Evolutionary conservation across 2,113 vertebrate genomes (phyloP).

Genomic region (Benitochromis conjunctus): DNA sequence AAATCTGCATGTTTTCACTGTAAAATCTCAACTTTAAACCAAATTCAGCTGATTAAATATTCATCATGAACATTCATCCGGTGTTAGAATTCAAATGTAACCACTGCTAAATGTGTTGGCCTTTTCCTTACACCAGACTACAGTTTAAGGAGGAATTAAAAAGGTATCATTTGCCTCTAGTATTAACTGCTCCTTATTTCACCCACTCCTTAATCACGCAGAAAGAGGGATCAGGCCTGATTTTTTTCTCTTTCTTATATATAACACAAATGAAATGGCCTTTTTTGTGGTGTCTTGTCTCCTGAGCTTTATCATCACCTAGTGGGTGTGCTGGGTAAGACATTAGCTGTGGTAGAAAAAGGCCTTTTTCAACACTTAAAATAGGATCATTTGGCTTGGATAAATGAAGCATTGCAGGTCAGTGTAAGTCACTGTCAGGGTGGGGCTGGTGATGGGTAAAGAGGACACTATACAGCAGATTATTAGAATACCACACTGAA

Average conservation of each 20-base stretch:
- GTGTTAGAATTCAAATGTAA: constrained; percentile 56
- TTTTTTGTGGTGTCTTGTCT: neutral
- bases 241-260: neutral
- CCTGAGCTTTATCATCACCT: constrained; percentile 60
- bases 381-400: neutral
- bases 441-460: neutral
- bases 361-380: neutral
- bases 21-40: constrained; percentile 5
- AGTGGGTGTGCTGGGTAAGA: constrained; percentile 26
- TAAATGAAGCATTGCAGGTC: neutral
- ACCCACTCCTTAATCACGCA: constrained; percentile 48
- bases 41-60: constrained; percentile 40
- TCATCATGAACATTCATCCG: constrained; percentile 23
- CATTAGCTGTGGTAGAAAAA: neutral
- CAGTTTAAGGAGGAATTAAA: constrained; percentile 52
- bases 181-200: constrained; percentile 44
- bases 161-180: constrained; percentile 44
- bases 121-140: constrained; percentile 18
- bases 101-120: constrained; percentile 25
- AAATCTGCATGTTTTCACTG: neutral
- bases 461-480: neutral
- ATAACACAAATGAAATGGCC: neutral
- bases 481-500: neutral
- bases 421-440: neutral
- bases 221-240: constrained; percentile 13